Evolutionary conservation across 2,113 vertebrate species (phyloP).

Genomic region (Micronycteris hirsuta): DNA sequence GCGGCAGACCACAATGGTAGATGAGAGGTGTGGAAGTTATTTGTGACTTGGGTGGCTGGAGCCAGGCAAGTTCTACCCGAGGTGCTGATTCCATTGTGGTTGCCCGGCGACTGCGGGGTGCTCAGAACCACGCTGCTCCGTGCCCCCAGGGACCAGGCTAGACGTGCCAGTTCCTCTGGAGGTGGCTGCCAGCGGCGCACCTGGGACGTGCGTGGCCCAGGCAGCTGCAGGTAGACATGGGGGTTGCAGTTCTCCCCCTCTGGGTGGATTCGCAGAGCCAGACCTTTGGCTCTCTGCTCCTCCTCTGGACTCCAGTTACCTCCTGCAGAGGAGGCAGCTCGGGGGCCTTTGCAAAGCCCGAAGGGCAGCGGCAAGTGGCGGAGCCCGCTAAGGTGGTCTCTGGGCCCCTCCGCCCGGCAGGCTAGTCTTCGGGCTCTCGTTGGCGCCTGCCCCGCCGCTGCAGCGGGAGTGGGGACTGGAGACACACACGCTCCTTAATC

Average conservation of each 20-base stretch:
- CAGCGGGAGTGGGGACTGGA: conserved; percentile 28
- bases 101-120: not conserved
- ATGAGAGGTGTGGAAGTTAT: not conserved
- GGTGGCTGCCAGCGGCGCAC: not conserved
- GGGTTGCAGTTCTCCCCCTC: not conserved
- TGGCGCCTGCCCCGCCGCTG: not conserved
- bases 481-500: conserved; percentile 73
- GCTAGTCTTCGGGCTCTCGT: not conserved
- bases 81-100: not conserved
- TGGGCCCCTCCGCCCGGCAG: fast-evolving
- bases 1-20: not conserved
- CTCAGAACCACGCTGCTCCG: not conserved
- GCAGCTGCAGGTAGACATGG: conserved; percentile 23
- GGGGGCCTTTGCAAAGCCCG: not conserved
- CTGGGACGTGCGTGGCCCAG: not conserved
- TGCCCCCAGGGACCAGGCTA: not conserved
- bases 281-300: not conserved
- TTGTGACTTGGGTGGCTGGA: not conserved
- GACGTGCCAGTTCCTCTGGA: not conserved
- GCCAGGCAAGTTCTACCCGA: not conserved
- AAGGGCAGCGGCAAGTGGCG: not conserved
- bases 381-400: not conserved
- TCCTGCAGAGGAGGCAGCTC: not conserved
- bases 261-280: not conserved
- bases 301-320: not conserved